A percentile compares a stretch with the other conserved stretches of the same genome.
These are phyloP conservation scores for Sebastes steindachneri DNA, from an alignment of 2,797 vertebrate species.

Conservation along the genomic window DNA sequence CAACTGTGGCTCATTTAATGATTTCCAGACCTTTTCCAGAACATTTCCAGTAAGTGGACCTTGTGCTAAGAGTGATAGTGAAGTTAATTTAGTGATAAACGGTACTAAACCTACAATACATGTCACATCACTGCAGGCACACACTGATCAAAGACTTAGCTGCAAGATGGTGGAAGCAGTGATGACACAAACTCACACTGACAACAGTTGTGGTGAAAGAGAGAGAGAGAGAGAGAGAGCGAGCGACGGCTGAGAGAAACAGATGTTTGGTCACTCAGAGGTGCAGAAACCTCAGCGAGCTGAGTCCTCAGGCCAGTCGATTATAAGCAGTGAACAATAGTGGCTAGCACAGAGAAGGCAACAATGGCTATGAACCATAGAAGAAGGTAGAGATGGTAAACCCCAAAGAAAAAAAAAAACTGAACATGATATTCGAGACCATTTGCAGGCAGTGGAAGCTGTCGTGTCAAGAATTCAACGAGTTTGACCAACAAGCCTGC, in stretches of 20 bases:
- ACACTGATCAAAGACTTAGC: background rate
- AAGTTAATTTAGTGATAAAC: background rate
- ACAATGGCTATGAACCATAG: constrained; percentile 17
- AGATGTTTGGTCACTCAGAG: background rate
- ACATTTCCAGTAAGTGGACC: background rate
- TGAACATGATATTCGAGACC: background rate
- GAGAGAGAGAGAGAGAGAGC: background rate
- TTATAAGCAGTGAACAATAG: background rate
- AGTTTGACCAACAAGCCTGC: background rate
- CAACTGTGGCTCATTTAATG: background rate
- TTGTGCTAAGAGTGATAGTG: background rate
- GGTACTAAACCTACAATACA: constrained; percentile 18
- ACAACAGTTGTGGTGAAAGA: background rate
- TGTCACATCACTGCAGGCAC: constrained; percentile 26
- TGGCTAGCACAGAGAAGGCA: constrained; percentile 14
- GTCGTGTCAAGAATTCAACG: background rate
- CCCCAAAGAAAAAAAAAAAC: background rate
- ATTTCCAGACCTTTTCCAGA: constrained; percentile 8
- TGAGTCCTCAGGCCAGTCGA: background rate
- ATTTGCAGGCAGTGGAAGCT: background rate
- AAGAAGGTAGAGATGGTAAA: background rate
- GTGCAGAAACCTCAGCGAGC: background rate
- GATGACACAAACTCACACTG: constrained; percentile 14
- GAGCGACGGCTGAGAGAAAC: background rate
- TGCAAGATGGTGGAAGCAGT: background rate